Evolutionary conservation across 2,888 invertebrate genomes (phyloP).

Genomic region (Caenorhabditis wallacei): DNA sequence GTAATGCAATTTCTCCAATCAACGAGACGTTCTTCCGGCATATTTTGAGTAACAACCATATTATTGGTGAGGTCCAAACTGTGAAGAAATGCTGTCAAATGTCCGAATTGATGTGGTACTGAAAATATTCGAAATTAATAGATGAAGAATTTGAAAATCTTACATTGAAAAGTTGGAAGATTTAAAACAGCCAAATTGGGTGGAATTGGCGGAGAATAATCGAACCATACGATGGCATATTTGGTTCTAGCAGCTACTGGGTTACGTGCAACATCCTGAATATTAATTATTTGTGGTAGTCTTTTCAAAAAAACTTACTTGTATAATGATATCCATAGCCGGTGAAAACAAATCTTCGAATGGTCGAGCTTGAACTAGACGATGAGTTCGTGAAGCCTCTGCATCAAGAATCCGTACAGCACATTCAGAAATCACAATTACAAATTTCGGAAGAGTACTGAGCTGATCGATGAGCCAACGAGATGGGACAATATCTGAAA

Average conservation of each 20-base stretch:
- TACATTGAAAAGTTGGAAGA: slow-evolving; percentile 53
- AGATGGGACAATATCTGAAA: slow-evolving; percentile 72
- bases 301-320: slow-evolving; percentile 56
- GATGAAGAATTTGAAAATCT: slow-evolving; percentile 16
- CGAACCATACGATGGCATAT: slow-evolving; percentile 59
- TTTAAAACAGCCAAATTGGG: slow-evolving; percentile 56
- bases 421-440: slow-evolving; percentile 79
- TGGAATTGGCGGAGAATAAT: slow-evolving; percentile 66
- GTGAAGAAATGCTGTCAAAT: slow-evolving; percentile 66
- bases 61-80: slow-evolving; percentile 20
- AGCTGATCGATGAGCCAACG: slow-evolving; percentile 76
- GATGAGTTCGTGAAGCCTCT: slow-evolving; percentile 23
- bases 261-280: slow-evolving; percentile 44
- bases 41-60: slow-evolving; percentile 11
- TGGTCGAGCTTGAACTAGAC: slow-evolving; percentile 66
- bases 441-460: slow-evolving; percentile 56
- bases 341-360: slow-evolving; percentile 77
- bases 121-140: slow-evolving; percentile 25
- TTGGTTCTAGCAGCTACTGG: slow-evolving; percentile 19
- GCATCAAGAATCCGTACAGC: slow-evolving; percentile 67
- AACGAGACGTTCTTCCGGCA: neutral
- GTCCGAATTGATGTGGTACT: slow-evolving; percentile 62
- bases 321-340: slow-evolving; percentile 71
- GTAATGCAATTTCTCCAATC: neutral
- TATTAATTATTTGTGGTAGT: neutral